phyloP scores from a whole-genome alignment of 2,113 vertebrate species.

The Oryzias woworae region DNA sequence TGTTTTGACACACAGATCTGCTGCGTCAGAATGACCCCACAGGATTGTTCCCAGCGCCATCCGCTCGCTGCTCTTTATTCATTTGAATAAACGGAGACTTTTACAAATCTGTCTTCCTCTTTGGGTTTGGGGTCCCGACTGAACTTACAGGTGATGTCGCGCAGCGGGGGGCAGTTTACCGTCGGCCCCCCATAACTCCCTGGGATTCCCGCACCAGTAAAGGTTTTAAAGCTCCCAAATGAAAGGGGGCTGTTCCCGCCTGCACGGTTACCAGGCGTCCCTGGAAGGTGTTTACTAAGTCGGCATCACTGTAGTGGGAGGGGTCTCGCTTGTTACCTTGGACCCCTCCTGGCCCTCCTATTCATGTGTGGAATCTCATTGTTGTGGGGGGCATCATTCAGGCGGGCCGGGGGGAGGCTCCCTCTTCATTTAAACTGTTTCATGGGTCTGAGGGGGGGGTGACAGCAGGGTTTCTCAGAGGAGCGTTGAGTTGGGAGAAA shows the following conservation, averaged over 20 bases:
- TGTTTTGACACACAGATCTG: too few species aligned
- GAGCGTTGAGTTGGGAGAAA: constrained; percentile 20
- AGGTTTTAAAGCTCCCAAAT: constrained; percentile 71
- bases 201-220: constrained; percentile 74
- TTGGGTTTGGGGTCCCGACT: too few species aligned
- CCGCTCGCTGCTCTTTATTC: too few species aligned
- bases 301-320: constrained; percentile 53
- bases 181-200: constrained; percentile 53
- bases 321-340: constrained; percentile 64
- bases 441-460: constrained; percentile 31
- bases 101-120: too few species aligned
- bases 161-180: constrained; percentile 16
- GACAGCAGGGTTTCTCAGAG: neutral
- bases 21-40: too few species aligned
- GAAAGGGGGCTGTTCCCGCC: constrained; percentile 64
- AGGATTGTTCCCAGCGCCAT: too few species aligned
- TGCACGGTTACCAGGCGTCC: constrained; percentile 63
- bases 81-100: too few species aligned
- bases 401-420: constrained; percentile 65
- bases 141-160: too few species aligned
- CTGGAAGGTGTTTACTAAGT: constrained; percentile 13
- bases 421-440: constrained; percentile 66
- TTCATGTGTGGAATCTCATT: constrained; percentile 77
- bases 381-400: constrained; percentile 73
- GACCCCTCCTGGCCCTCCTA: constrained; percentile 67